phyloP scores from a whole-genome alignment of 1,140 invertebrate genomes.

The Microplitis demolitor region DNA sequence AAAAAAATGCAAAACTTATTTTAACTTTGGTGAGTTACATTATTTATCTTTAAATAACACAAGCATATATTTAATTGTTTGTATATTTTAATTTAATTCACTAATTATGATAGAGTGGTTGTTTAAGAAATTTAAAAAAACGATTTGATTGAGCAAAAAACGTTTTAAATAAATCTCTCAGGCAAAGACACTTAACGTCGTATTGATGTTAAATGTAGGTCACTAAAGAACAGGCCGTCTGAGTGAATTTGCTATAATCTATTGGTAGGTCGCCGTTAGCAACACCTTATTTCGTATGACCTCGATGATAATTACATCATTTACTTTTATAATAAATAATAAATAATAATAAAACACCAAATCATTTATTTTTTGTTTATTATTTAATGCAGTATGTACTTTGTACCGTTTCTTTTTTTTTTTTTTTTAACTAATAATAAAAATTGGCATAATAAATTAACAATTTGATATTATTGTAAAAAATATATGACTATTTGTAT shows the following conservation, averaged over 20 bases:
- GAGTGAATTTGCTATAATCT: constrained; percentile 8
- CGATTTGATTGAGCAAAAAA: background rate
- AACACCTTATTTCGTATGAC: constrained; percentile 16
- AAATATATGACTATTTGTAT: background rate
- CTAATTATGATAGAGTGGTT: too few relatives aligned
- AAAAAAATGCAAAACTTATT: constrained; percentile 60
- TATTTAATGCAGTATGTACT: background rate
- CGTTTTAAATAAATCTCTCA: background rate
- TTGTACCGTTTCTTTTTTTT: too few relatives aligned
- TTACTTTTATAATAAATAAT: constrained; percentile 2
- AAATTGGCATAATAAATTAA: too few relatives aligned
- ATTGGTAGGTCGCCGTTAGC: constrained; percentile 4
- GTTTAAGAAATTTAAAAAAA: too few relatives aligned
- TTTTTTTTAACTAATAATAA: too few relatives aligned
- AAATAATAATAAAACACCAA: background rate
- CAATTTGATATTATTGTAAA: too few relatives aligned
- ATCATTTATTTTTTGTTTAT: background rate
- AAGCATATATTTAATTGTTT: too few relatives aligned
- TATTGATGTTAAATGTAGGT: constrained; percentile 13
- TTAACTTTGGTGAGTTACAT: constrained; percentile 66
- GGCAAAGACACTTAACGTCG: background rate
- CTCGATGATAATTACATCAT: constrained; percentile 18
- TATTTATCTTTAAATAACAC: background rate
- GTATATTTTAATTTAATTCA: too few relatives aligned
- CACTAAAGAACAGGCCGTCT: constrained; percentile 2